Evolutionary conservation across 2,888 invertebrate genomes (phyloP), one percentile per base, ranked within the genome.

Genomic region (Amphimallon solstitiale): DNA sequence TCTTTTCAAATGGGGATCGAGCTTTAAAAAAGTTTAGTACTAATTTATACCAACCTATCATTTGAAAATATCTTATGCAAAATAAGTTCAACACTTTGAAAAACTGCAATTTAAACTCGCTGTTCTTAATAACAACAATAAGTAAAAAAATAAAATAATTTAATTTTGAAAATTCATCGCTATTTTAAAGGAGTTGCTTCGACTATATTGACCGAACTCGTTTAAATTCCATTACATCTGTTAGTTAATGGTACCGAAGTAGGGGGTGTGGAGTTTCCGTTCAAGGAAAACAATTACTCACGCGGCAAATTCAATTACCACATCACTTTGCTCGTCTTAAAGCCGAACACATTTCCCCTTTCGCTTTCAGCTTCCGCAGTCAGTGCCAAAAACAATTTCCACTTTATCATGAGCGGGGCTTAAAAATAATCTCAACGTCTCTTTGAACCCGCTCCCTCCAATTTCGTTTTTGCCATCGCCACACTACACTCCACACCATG

Each of bases 361-460:
- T 40, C 40, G n/a, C 19, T 46, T 56, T 43, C 40, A 6, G 5
- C 15, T 17, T 35, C 14, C 12, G 29, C 1, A 29, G 14, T 14
- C 21, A 14, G 7, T 21, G 40, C 23, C 56, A 21, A 40, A 56
- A 56, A 40, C 56, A 56, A 56, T 56, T 56, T 56, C 40, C 56
- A 56, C 56, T 56, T 56, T 56, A 56, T 56, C 56, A 56, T 23
- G 19, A 43, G 23, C n/a, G n/a, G 37, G 23, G 23, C 56, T 56
- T 56, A 56, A 56, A 56, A 56, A 12, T 56, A 56, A 56, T 56
- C 56, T 40, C n/a, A 40, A 56, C 56, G 23, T 40, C 40, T 56
- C 56, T 56, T 56, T 23, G 40, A 23, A 40, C 21, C 54, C n/a
- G n/a, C n/a, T n/a, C n/a, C 19, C 52, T 34, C 35, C 34, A 34